Evolutionary conservation across 2,797 vertebrate species (phyloP).

Genomic region (Notolabrus celidotus): DNA sequence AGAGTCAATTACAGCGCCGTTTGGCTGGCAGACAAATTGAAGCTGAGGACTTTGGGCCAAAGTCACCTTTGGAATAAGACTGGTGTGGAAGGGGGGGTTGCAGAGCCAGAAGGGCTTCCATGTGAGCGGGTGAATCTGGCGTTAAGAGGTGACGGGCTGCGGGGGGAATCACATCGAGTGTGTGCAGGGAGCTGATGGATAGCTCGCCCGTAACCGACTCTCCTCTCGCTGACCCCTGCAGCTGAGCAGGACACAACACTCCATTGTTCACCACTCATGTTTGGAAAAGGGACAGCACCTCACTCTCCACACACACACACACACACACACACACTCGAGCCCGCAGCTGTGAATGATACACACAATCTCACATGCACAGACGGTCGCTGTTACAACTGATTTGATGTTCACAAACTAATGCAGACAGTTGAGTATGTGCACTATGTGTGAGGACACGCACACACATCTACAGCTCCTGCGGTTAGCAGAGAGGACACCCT

Average conservation of each 20-base stretch:
- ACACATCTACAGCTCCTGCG: background rate
- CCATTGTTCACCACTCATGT: conserved; percentile 49
- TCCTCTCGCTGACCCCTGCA: conserved; percentile 51
- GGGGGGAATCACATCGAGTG: conserved; percentile 24
- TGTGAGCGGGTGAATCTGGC: conserved; percentile 28
- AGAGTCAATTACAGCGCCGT: conserved; percentile 64
- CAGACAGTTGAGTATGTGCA: conserved; percentile 36
- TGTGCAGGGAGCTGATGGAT: conserved; percentile 42
- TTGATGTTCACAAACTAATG: conserved; percentile 53
- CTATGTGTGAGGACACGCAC: conserved; percentile 26
- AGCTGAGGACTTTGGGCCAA: conserved; percentile 51
- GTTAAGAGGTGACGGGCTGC: conserved; percentile 20
- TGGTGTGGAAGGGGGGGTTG: conserved; percentile 16
- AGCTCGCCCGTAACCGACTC: conserved; percentile 37
- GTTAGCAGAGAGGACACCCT: conserved; percentile 47
- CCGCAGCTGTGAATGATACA: conserved; percentile 39
- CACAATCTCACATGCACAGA: conserved; percentile 47
- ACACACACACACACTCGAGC: conserved; percentile 20
- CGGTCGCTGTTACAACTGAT: conserved; percentile 47
- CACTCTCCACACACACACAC: conserved; percentile 8
- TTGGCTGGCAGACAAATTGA: conserved; percentile 61
- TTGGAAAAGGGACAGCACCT: conserved; percentile 28
- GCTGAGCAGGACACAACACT: conserved; percentile 49
- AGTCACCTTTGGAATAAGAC: conserved; percentile 61
- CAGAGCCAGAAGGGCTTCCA: conserved; percentile 3